Evolutionary conservation across 2,113 vertebrate species (phyloP).

Genomic region (Nyctibius bracteatus): DNA sequence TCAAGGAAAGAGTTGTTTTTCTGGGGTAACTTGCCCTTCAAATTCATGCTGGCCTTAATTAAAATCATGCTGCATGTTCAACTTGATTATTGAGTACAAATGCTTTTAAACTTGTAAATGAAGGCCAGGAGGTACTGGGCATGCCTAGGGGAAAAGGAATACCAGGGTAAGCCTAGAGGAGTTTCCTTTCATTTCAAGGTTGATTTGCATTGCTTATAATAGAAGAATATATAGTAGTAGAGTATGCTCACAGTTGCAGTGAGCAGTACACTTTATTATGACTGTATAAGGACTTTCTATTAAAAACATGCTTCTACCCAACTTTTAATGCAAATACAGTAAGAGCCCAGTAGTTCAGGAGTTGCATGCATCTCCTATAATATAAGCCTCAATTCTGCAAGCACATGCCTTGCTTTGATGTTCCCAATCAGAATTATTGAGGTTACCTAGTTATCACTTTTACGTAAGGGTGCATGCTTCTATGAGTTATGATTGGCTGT

Average conservation of each 20-base stretch:
- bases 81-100: rapidly evolving
- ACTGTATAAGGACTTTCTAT: neutral
- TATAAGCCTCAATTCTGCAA: neutral
- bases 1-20: neutral
- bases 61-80: neutral
- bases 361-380: neutral
- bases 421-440: neutral
- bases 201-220: neutral
- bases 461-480: rapidly evolving
- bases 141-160: neutral
- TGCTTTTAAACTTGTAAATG: neutral
- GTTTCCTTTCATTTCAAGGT: neutral
- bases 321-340: neutral
- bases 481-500: neutral
- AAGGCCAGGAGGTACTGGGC: neutral
- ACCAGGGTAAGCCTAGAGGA: neutral
- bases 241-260: neutral
- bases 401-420: neutral
- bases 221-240: neutral
- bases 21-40: neutral
- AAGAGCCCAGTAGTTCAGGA: neutral
- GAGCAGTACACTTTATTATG: neutral
- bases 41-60: neutral
- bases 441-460: neutral
- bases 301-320: neutral